Conservation (phyloP, 2,888 invertebrate genomes). For the Eretmocerus hayati region DNA sequence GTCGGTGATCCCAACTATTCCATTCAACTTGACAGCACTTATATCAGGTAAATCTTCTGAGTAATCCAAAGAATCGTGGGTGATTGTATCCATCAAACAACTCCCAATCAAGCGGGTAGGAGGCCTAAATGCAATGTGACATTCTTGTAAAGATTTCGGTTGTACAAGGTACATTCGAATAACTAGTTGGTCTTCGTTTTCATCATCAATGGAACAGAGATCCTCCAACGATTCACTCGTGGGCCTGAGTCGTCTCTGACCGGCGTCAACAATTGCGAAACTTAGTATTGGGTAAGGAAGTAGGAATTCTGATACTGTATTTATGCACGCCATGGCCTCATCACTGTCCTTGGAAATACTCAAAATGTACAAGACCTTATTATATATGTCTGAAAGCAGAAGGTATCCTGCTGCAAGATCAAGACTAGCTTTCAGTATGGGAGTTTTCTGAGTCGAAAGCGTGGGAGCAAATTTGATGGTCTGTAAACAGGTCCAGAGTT, state of each 20-base stretch:
- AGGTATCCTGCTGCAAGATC: constrained; percentile 83
- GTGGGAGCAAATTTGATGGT: constrained; percentile 64
- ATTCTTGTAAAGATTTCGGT: constrained; percentile 83
- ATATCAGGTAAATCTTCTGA: constrained; percentile 36
- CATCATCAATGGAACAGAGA: constrained; percentile 50
- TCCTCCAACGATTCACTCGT: constrained; percentile 50
- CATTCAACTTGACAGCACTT: constrained; percentile 37
- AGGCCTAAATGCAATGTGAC: constrained; percentile 60
- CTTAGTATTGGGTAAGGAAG: constrained; percentile 83
- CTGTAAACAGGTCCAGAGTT: constrained; percentile 91
- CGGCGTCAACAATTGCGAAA: constrained; percentile 79
- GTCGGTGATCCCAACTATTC: constrained; percentile 36
- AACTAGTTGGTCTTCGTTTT: constrained; percentile 50
- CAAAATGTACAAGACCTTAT: constrained; percentile 77
- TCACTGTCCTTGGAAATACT: constrained; percentile 59
- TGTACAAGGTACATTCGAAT: constrained; percentile 73
- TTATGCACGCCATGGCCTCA: constrained; percentile 59
- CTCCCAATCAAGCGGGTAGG: constrained; percentile 31
- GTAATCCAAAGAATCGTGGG: constrained; percentile 40
- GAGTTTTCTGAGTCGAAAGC: constrained; percentile 43
- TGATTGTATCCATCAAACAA: constrained; percentile 35
- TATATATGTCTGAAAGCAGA: constrained; percentile 79
- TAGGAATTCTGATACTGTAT: constrained; percentile 77
- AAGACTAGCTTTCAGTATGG: constrained; percentile 67
- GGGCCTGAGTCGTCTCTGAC: constrained; percentile 42